Evolutionary conservation across 1,140 invertebrate species (phyloP), one percentile per base, ranked within the genome.

Genomic region (roundworm (Caenorhabditis elegans)): DNA sequence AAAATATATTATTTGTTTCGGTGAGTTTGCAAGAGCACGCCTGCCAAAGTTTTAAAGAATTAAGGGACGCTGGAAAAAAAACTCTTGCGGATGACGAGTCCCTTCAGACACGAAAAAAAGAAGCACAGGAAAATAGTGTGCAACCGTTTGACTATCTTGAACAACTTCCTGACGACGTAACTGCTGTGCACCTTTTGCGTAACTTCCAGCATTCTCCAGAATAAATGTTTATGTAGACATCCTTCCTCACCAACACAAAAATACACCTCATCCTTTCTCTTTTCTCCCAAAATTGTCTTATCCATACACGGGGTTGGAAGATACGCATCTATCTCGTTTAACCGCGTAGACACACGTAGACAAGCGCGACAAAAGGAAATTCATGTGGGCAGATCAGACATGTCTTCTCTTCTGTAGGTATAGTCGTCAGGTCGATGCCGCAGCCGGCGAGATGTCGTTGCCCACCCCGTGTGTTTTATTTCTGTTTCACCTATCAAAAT

Each of bases 401-500:
- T 39, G n/a, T 70, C 19, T 43, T 8, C 13, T 70, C 26, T n/a
- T 60, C 53, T 60, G 51, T 53, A 5, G 1, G 15, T 70, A 8
- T n/a, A 13, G 8, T 1, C n/a, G 17, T 13, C 34, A 19, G 2
- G 60, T 17, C 31, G 34, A 34, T 36, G 55, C 10, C 8, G 28
- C 17, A 1, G n/a, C n/a, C n/a, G n/a, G n/a, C n/a, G n/a, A n/a
- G 31, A 36, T 34, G 28, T 26, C n/a, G 60, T 17, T 39, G 31
- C 31, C 60, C 60, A 70, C 60, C 60, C 60, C 28, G 34, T 70
- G 55, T 65, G 51, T 55, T 28, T 26, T 28, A 36, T 31, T 65
- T 65, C 31, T 65, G 60, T 70, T 70, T 70, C 60, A 70, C 60
- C 34, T 70, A 70, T 70, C 60, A 39, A 70, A 70, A 70, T 39